Base-by-base conservation (phyloP, 2,113 vertebrate species). In the Saguinus midas region DNA sequence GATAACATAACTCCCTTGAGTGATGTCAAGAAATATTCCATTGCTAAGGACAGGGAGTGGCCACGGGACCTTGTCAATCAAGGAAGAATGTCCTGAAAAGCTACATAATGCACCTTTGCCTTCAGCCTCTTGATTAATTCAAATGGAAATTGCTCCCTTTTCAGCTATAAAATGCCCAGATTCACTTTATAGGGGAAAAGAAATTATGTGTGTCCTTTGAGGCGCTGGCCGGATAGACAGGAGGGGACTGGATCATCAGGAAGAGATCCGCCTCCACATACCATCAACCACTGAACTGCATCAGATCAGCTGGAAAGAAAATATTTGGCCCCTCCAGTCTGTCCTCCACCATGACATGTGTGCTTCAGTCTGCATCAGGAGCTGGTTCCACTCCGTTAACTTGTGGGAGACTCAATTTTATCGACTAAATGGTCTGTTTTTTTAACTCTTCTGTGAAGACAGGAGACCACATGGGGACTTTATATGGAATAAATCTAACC, bases 101-200 rank as follows among this genome's bases (percentile, higher is more conserved):
- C 76, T 48, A 50, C 82, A 37, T 50, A 40, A 72, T 58, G 37
- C 18, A 48, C 82, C 83, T 97, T 91, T 93, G 83, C 81, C n/a
- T 92, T 81, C 85, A 61, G 87, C 68, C 18, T 17, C 58, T 37
- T 88, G 23, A 70, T 96, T 96, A 96, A 95, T 96, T 97, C 97
- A 90, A 91, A 90, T 95, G 89, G 97, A 95, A 64, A 81, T 96
- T 37, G 72, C 83, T 96, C 70, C 66, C 86, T 8, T 97, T 97
- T 93, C 82, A n/a, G 17, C 97, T 96, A 82, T 95, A 97, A 98
- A 97, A 97, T 4, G 16, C n/a, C 16, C 17, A 87, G 93, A 94
- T 93, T 87, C 57, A 55, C 80, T 97, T 96, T 96, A 73, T 58
- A 81, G 83, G 79, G 72, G 50, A n/a, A 78, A 55, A 40, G 45